Conservation (phyloP, 2,888 invertebrate species). For the Galerucella pusilla region DNA sequence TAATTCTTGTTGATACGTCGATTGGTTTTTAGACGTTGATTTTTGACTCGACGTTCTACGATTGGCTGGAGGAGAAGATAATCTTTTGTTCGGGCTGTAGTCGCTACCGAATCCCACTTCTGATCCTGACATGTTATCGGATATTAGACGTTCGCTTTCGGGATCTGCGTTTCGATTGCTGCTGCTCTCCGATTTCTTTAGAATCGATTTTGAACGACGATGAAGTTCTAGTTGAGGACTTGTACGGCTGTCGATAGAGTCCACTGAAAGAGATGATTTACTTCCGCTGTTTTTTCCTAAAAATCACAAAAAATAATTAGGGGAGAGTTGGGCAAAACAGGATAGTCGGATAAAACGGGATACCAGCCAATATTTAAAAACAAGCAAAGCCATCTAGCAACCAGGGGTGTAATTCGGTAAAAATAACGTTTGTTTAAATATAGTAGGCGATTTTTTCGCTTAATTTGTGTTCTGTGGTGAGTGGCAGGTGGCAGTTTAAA, state of each 20-base stretch:
- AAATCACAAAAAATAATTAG: slow-evolving; percentile 33
- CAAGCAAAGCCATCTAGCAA: too few relatives aligned
- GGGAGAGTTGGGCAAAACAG: too few relatives aligned
- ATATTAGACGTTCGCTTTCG: slow-evolving; percentile 80
- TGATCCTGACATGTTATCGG: slow-evolving; percentile 73
- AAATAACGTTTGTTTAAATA: too few relatives aligned
- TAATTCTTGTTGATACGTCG: slow-evolving; percentile 57
- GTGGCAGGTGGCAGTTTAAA: too few relatives aligned
- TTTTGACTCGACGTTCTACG: slow-evolving; percentile 54
- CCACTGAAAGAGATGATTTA: slow-evolving; percentile 76
- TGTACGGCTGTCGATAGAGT: slow-evolving; percentile 73
- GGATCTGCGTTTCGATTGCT: slow-evolving; percentile 70
- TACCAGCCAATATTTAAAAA: too few relatives aligned
- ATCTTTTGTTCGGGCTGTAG: slow-evolving; percentile 60
- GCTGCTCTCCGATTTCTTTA: slow-evolving; percentile 77
- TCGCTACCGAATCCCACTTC: slow-evolving; percentile 66
- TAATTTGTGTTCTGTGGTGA: too few relatives aligned
- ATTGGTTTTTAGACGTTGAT: slow-evolving; percentile 49
- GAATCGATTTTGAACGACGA: slow-evolving; percentile 78
- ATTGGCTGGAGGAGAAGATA: slow-evolving; percentile 60
- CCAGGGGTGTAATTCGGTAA: too few relatives aligned
- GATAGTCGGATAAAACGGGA: too few relatives aligned
- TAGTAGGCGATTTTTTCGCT: too few relatives aligned
- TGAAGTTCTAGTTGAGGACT: slow-evolving; percentile 75
- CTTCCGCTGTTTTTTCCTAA: slow-evolving; percentile 70